A percentile compares a stretch with the other conserved stretches of the same genome.
Conservation (phyloP, 2,888 invertebrate genomes). For the Entomobrya proxima region DNA sequence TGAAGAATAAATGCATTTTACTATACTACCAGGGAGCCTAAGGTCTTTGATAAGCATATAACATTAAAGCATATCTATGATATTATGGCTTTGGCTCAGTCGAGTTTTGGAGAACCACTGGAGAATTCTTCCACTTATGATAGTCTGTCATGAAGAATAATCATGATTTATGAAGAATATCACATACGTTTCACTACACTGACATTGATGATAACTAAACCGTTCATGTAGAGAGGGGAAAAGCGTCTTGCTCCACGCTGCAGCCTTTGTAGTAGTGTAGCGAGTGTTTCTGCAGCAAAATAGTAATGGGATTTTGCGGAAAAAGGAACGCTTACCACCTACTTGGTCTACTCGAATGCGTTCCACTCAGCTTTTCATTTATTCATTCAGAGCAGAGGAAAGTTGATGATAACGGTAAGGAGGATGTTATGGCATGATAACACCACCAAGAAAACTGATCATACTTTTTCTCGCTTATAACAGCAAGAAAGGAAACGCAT, state of each 20-base stretch:
- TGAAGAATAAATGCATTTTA: background rate
- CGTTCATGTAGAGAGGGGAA: slow-evolving; percentile 54
- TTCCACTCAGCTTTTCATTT: background rate
- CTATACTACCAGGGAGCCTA: no score
- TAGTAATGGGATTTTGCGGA: background rate
- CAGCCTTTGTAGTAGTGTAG: background rate
- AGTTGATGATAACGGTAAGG: background rate
- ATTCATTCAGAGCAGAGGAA: slow-evolving; percentile 33
- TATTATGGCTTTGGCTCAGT: slow-evolving; percentile 2
- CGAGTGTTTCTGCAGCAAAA: background rate
- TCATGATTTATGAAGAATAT: slow-evolving; percentile 70
- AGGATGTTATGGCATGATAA: slow-evolving; percentile 11
- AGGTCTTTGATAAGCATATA: background rate
- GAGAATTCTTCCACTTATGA: slow-evolving; percentile 70
- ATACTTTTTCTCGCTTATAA: slow-evolving; percentile 10
- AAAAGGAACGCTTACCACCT: slow-evolving; percentile 38
- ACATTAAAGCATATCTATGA: background rate
- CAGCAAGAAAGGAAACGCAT: slow-evolving; percentile 55
- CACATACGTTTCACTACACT: slow-evolving; percentile 68
- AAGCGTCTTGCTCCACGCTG: background rate
- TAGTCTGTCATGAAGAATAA: slow-evolving; percentile 69
- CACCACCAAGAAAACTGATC: background rate
- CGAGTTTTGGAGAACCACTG: slow-evolving; percentile 57
- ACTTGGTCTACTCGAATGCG: slow-evolving; percentile 15
- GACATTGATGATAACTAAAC: slow-evolving; percentile 69